Conservation (phyloP, 1,140 invertebrate species). For the Scaptomyza graminum region DNA sequence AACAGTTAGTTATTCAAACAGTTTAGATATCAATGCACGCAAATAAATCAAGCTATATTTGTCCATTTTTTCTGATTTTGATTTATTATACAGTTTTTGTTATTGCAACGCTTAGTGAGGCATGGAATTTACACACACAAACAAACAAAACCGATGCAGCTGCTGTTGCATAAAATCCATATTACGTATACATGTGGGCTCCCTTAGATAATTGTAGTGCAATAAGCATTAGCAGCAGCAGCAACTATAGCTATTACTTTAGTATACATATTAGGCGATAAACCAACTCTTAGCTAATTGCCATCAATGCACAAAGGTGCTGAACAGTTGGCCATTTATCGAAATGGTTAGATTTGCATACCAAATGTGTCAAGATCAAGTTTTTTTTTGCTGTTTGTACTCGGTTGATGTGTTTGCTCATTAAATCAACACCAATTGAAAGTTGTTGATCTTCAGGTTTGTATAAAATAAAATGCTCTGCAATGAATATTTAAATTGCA, state of each 20-base stretch:
- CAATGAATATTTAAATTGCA: slow-evolving; percentile 6
- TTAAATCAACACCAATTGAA: slow-evolving; percentile 4
- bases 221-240: slow-evolving; percentile 8
- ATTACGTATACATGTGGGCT: slow-evolving; percentile 50
- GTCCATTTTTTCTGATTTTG: slow-evolving; percentile 21
- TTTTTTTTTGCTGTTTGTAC: slow-evolving; percentile 12
- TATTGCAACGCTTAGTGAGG: slow-evolving; percentile 28
- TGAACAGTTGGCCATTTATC: slow-evolving; percentile 39
- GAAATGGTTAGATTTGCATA: slow-evolving; percentile 59
- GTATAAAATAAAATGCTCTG: background rate
- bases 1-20: slow-evolving; percentile 18
- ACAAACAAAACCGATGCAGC: slow-evolving; percentile 2
- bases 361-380: slow-evolving; percentile 65
- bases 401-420: slow-evolving; percentile 5
- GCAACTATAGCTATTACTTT: background rate
- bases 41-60: slow-evolving; percentile 36
- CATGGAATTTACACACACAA: slow-evolving; percentile 10
- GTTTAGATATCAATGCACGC: slow-evolving; percentile 35
- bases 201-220: slow-evolving; percentile 12
- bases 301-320: slow-evolving; percentile 19
- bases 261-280: slow-evolving; percentile 2
- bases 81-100: slow-evolving; percentile 33
- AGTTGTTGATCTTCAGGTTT: background rate
- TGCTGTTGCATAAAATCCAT: slow-evolving; percentile 32
- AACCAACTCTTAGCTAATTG: slow-evolving; percentile 22